These are phyloP conservation scores for Tachystola acroxantha DNA, from an alignment of 2,888 invertebrate genomes.

Conservation along the genomic window DNA sequence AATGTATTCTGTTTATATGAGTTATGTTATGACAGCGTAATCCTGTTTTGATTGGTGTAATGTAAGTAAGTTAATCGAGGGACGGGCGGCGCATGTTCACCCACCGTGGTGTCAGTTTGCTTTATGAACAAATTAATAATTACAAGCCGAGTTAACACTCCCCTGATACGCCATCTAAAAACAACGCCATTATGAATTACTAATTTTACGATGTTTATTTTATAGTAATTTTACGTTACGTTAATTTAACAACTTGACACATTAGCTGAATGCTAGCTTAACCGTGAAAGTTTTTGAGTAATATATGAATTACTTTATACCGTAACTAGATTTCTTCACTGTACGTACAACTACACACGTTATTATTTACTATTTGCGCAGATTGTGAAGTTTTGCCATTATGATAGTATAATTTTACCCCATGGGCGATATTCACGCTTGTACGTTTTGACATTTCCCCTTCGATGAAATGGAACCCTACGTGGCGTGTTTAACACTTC, in stretches of 20 bases:
- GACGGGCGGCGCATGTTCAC: conserved; percentile 31
- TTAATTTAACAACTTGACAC: conserved; percentile 54
- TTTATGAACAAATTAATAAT: conserved; percentile 69
- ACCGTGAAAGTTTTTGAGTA: not conserved
- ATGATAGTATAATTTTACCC: too few species aligned
- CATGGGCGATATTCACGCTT: too few species aligned
- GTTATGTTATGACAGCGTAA: conserved; percentile 17
- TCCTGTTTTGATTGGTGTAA: conserved; percentile 6
- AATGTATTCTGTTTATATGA: too few species aligned
- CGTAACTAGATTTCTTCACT: too few species aligned
- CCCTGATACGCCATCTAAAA: conserved; percentile 68
- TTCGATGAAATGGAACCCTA: conserved; percentile 22
- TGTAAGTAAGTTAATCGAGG: conserved; percentile 4
- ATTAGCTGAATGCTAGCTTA: conserved; percentile 19
- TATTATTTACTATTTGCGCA: too few species aligned
- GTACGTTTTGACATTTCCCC: conserved; percentile 9
- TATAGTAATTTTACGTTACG: conserved; percentile 60
- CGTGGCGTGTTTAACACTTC: conserved; percentile 48
- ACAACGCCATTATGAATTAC: conserved; percentile 70
- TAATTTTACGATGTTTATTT: conserved; percentile 58
- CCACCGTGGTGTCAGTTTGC: conserved; percentile 44
- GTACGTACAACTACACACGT: too few species aligned
- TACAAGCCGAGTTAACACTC: conserved; percentile 41
- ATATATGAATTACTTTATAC: too few species aligned
- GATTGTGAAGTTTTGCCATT: too few species aligned